Percentiles rank a stretch among this genome's conserved stretches.
phyloP scores from a whole-genome alignment of 2,888 invertebrate species.

The Protophormia terraenovae region DNA sequence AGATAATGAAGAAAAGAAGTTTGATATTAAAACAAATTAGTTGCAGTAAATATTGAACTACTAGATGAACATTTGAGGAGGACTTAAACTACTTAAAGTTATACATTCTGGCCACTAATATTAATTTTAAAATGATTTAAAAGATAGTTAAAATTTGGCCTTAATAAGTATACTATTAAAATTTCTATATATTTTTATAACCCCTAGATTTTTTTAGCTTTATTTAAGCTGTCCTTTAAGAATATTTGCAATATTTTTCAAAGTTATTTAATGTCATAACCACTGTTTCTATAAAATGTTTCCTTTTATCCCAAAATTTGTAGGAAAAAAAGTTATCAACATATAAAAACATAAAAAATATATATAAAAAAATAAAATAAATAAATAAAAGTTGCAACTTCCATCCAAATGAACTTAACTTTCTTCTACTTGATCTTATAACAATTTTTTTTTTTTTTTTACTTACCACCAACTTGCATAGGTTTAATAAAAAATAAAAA shows the following conservation, averaged over 20 bases:
- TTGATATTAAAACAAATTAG: neutral
- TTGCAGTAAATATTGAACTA: too few species aligned
- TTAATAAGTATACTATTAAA: too few species aligned
- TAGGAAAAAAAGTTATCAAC: neutral
- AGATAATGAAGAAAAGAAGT: neutral
- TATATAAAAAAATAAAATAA: constrained; percentile 32
- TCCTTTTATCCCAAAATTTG: constrained; percentile 1
- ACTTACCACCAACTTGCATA: constrained; percentile 46
- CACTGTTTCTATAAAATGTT: neutral
- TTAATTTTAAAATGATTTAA: too few species aligned
- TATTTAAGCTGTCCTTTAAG: neutral
- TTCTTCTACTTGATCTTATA: constrained; percentile 55
- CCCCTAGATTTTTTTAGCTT: neutral
- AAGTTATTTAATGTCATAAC: neutral
- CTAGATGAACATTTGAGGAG: too few species aligned
- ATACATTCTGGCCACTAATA: too few species aligned
- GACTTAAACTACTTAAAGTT: too few species aligned
- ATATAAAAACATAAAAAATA: neutral
- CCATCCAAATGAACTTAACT: constrained; percentile 57
- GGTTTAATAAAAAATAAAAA: constrained; percentile 34
- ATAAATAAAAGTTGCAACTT: constrained; percentile 52
- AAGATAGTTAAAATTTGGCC: too few species aligned
- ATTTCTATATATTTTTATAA: neutral
- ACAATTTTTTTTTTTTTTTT: constrained; percentile 8
- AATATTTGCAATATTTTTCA: neutral